Base-by-base conservation (phyloP, 2,113 vertebrate species). In the Scalopus aquaticus region DNA sequence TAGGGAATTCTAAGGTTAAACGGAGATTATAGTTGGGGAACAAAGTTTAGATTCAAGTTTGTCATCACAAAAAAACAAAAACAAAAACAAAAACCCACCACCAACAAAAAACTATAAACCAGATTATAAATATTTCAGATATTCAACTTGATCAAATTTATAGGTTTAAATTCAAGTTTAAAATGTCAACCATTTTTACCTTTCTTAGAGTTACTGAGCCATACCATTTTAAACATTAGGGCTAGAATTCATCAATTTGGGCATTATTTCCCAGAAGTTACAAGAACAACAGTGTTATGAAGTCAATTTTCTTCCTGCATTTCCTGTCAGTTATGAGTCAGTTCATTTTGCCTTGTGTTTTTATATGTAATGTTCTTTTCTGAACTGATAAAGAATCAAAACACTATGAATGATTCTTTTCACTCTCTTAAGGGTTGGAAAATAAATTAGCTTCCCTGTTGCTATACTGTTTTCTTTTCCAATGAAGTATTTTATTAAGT, bases 121-220 rank as follows among this genome's bases (percentile, higher is more conserved):
- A 76, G 24, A 51, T 60, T 65, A 26, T 35, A 94, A 79, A 85
- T 70, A 96, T 69, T 94, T 93, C 93, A 94, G 70, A 91, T 37
- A 86, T 30, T 35, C 51, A 93, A 81, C 32, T 67, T 19, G 5
- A 86, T 94, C 77, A 95, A 91, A 80, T 81, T 80, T n/a, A 78
- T n/a, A 93, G 39, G 24, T 56, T 65, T 91, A 95, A 93, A 83
- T 67, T 92, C 67, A 90, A 37, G 54, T 77, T 95, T 90, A 90
- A 96, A 94, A 92, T 54, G 7, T 62, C 65, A 79, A 87, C 4
- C 32, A 85, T 54, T 62, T 54, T 62, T 76, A 80, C 58, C 89
- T 78, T 78, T 81, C 73, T 69, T 56, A n/a, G 81, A 22, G 72
- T 37, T 72, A 87, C 2, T 88, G 6, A 65, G 44, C 9, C 28